Conservation (phyloP, 2,888 invertebrate genomes). For the Caenorhabditis sp. region DNA sequence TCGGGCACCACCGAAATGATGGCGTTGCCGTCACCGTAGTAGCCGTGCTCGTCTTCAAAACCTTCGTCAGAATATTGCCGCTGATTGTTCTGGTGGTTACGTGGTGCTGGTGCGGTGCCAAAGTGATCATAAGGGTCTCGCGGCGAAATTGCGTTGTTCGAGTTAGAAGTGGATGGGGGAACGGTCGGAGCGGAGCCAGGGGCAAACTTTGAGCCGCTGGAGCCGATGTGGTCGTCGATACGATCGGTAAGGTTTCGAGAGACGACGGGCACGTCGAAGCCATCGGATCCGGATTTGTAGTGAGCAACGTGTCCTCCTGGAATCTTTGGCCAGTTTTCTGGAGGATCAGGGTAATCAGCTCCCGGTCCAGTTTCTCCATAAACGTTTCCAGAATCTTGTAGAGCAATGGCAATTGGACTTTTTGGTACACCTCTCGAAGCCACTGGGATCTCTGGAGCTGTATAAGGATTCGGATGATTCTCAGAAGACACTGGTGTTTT, state of each 20-base stretch:
- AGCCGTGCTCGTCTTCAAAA: constrained; percentile 33
- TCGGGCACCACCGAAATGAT: constrained; percentile 12
- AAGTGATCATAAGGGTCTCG: constrained; percentile 45
- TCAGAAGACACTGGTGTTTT: not conserved
- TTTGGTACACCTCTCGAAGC: no score
- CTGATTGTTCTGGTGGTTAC: not conserved
- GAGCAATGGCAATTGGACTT: no score
- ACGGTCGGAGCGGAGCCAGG: not conserved
- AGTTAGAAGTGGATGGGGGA: constrained; percentile 10
- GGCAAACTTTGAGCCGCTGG: not conserved
- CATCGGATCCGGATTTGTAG: not conserved
- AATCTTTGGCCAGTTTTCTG: no score
- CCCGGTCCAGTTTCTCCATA: no score
- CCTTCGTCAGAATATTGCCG: not conserved
- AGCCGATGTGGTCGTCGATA: constrained; percentile 15
- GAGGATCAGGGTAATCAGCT: no score
- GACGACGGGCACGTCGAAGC: no score
- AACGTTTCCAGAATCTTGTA: no score
- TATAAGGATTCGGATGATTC: not conserved
- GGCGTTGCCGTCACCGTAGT: constrained; percentile 20
- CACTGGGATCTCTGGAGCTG: no score
- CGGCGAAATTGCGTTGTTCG: constrained; percentile 34
- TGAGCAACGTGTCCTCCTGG: no score
- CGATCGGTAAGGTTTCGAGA: constrained; percentile 1
- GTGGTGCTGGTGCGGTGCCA: constrained; percentile 10